A percentile compares a stretch with the other conserved stretches of the same genome.
Conservation (phyloP, 2,113 vertebrate species). For the Psilopogon haemacephalus region DNA sequence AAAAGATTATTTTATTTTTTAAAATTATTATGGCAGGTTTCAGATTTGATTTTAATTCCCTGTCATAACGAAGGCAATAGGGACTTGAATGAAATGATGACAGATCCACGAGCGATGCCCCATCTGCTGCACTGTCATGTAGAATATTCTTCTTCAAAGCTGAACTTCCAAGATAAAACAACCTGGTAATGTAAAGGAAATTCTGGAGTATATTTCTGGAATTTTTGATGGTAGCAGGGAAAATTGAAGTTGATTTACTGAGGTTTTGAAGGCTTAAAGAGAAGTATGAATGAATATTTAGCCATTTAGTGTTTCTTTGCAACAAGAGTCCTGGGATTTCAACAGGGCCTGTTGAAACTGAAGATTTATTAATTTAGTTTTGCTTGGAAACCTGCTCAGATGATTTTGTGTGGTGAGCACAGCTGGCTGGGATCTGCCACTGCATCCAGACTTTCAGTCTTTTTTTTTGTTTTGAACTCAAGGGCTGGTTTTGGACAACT, state of each 20-base stretch:
- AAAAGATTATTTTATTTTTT: background rate
- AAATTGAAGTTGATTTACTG: background rate
- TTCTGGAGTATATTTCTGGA: background rate
- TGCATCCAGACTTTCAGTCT: background rate
- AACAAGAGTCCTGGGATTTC: background rate
- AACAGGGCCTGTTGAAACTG: background rate
- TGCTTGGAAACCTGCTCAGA: background rate
- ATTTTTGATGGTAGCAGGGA: background rate
- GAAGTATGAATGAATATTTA: background rate
- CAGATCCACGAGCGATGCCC: background rate
- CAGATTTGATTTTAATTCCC: slow-evolving; percentile 26
- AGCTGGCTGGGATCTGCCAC: background rate
- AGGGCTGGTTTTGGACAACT: background rate
- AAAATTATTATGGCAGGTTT: background rate
- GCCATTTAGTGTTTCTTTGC: background rate
- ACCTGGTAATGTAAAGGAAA: background rate
- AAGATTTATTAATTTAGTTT: background rate
- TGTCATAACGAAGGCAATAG: slow-evolving; percentile 1
- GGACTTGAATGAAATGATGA: slow-evolving; percentile 14
- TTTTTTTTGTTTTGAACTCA: background rate
- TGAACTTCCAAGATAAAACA: background rate
- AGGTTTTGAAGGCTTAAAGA: background rate
- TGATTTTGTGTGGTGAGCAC: background rate
- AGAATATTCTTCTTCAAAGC: slow-evolving; percentile 20
- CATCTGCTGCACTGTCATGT: slow-evolving; percentile 30